phyloP scores from a whole-genome alignment of 1,140 invertebrate genomes.

The Subanguina moxae region DNA sequence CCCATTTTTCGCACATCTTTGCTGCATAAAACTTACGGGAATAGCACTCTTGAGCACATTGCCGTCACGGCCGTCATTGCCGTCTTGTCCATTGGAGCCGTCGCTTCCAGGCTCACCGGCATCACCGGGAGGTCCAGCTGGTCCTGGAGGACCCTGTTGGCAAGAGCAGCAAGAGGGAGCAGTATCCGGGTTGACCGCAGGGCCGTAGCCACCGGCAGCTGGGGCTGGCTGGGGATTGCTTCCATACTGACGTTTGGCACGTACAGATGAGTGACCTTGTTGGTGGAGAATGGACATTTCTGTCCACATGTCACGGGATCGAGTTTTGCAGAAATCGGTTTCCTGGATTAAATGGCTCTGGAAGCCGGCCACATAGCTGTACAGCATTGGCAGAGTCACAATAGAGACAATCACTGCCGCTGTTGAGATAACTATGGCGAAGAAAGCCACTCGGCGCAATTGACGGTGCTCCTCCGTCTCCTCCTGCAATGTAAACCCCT shows the following conservation, averaged over 20 bases:
- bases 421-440: conserved; percentile 51
- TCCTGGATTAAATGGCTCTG: conserved; percentile 55
- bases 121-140: conserved; percentile 47
- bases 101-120: conserved; percentile 38
- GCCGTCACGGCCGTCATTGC: conserved; percentile 41
- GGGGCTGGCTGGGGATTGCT: conserved; percentile 1
- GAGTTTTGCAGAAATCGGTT: conserved; percentile 58
- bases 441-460: conserved; percentile 54
- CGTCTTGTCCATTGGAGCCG: conserved; percentile 52
- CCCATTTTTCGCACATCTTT: too few species aligned
- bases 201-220: conserved; percentile 35
- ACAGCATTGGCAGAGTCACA: conserved; percentile 58
- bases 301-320: conserved; percentile 58
- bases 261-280: neutral
- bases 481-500: too few species aligned
- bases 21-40: conserved; percentile 17
- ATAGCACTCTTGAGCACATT: conserved; percentile 47
- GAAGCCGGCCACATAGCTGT: conserved; percentile 58
- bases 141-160: conserved; percentile 55
- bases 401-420: conserved; percentile 51
- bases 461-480: conserved; percentile 46
- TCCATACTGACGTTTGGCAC: conserved; percentile 50
- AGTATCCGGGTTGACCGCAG: conserved; percentile 31
- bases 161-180: conserved; percentile 44
- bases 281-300: conserved; percentile 54